Percentiles rank a stretch among this genome's conserved stretches.
Evolutionary conservation across 2,113 vertebrate genomes (phyloP).

Genomic region (Siniperca knerii): DNA sequence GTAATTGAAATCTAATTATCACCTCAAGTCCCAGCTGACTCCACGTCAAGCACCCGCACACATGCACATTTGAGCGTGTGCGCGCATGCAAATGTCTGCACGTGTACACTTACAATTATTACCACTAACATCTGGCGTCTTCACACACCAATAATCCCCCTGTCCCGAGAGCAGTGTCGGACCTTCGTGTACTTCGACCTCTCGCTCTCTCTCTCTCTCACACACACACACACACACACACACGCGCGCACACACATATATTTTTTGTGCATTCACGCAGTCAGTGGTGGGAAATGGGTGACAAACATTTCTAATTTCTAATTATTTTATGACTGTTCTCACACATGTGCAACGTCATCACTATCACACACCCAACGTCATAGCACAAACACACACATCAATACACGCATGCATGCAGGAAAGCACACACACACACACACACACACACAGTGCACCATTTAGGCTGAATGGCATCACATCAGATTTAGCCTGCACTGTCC

Average conservation of each 20-base stretch:
- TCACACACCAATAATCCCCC: conserved; percentile 79
- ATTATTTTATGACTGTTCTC: conserved; percentile 51
- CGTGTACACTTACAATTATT: conserved; percentile 66
- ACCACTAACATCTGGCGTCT: conserved; percentile 79
- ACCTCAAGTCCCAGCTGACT: conserved; percentile 80
- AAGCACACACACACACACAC: conserved; percentile 33
- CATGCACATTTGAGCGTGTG: conserved; percentile 7
- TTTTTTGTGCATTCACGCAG: conserved; percentile 18
- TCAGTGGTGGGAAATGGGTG: conserved; percentile 31
- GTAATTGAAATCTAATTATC: conserved; percentile 86
- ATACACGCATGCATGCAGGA: conserved; percentile 9
- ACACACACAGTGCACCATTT: conserved; percentile 54
- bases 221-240: conserved; percentile 4
- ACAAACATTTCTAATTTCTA: conserved; percentile 51
- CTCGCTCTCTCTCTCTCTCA: background rate
- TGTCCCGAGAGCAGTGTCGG: conserved; percentile 70
- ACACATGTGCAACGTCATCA: conserved; percentile 78
- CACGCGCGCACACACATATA: background rate
- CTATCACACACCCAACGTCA: conserved; percentile 73
- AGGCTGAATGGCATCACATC: conserved; percentile 57
- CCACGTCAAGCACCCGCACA: conserved; percentile 36
- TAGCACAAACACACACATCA: conserved; percentile 33
- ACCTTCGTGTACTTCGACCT: conserved; percentile 62
- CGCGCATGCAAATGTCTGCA: conserved; percentile 54
- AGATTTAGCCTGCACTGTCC: conserved; percentile 55